phyloP scores from a whole-genome alignment of 2,113 vertebrate species.

The Chlamydotis undulata region DNA sequence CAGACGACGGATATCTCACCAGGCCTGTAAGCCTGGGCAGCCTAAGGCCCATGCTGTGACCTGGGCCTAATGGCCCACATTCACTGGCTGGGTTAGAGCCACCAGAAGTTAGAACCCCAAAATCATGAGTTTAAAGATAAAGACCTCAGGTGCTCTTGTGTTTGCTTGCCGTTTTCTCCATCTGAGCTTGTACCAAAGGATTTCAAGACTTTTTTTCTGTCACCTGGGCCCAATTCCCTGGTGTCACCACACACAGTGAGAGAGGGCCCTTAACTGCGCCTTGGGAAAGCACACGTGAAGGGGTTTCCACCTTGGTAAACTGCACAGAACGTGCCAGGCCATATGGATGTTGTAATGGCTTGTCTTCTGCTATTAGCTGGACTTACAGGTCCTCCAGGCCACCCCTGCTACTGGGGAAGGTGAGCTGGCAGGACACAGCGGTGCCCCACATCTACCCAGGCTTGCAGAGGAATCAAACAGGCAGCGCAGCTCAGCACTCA shows the following conservation, averaged over 20 bases:
- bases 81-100: not conserved
- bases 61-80: not conserved
- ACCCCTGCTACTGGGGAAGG: not conserved
- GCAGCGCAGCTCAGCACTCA: not conserved
- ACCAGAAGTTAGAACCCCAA: not conserved
- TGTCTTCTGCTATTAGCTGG: not conserved
- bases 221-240: not conserved
- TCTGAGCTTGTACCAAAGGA: not conserved
- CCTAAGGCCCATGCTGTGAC: not conserved
- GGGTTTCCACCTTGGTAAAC: not conserved
- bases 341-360: not conserved
- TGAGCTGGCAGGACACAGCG: not conserved
- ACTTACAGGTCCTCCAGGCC: not conserved
- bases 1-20: not conserved
- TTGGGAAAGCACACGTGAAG: not conserved
- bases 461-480: not conserved
- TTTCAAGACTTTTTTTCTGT: not conserved
- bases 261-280: not conserved
- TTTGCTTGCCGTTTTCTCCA: not conserved
- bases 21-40: no score
- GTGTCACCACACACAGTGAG: not conserved
- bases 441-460: not conserved
- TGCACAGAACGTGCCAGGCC: not conserved
- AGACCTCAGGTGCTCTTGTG: not conserved
- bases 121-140: not conserved